Percentiles rank a stretch among this genome's conserved stretches.
phyloP scores from a whole-genome alignment of 2,797 vertebrate genomes.

The Uromys caudimaculatus region DNA sequence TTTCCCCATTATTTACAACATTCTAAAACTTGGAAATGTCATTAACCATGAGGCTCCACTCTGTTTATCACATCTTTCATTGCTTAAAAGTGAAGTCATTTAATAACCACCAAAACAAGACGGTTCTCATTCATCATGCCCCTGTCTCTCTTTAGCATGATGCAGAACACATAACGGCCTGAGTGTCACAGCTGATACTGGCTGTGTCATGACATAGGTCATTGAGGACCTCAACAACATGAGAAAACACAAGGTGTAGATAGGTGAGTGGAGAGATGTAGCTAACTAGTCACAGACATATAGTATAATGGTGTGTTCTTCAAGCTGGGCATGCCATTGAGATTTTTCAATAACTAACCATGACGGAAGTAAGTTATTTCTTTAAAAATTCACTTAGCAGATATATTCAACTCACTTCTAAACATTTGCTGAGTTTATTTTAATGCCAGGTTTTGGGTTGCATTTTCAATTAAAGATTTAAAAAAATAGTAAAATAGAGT shows the following conservation, averaged over 20 bases:
- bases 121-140: slow-evolving; percentile 52
- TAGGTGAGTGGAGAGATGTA: neutral
- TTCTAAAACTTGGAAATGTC: slow-evolving; percentile 66
- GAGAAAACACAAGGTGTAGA: neutral
- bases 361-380: neutral
- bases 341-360: slow-evolving; percentile 3
- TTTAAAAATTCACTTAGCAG: neutral
- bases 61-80: slow-evolving; percentile 70
- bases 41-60: slow-evolving; percentile 70
- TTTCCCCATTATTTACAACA: slow-evolving; percentile 75
- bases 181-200: neutral
- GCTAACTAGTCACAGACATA: neutral
- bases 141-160: slow-evolving; percentile 25
- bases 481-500: neutral
- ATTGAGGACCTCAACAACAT: neutral
- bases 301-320: neutral
- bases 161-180: neutral
- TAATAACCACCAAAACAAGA: slow-evolving; percentile 67
- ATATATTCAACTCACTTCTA: neutral
- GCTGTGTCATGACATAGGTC: neutral
- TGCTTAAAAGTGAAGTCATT: slow-evolving; percentile 66
- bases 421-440: neutral
- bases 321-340: neutral
- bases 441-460: neutral
- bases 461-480: neutral